Evolutionary conservation across 2,797 vertebrate species (phyloP).

Genomic region (Pachyuromys duprasi): DNA sequence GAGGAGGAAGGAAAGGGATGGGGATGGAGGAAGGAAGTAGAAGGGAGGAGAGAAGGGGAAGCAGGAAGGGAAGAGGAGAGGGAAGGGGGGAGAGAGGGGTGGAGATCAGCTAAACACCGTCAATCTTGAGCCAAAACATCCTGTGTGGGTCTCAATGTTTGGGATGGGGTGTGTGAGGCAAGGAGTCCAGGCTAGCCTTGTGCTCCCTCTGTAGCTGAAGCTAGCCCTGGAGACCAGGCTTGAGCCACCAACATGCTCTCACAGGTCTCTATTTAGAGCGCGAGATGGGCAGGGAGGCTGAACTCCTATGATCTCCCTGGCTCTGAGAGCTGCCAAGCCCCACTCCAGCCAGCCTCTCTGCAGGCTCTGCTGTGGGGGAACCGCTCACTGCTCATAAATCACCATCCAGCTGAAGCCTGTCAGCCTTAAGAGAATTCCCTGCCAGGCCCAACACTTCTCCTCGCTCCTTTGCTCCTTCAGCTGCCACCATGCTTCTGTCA

Average conservation of each 20-base stretch:
- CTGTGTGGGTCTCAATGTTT: not conserved
- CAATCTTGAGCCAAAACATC: not conserved
- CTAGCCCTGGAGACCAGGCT: not conserved
- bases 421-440: conserved; percentile 77
- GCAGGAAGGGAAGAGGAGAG: not conserved
- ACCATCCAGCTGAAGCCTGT: conserved; percentile 74
- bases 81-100: too few relatives aligned
- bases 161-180: not conserved
- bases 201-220: not conserved
- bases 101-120: too few relatives aligned
- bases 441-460: conserved; percentile 75
- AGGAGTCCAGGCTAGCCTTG: not conserved
- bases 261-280: not conserved
- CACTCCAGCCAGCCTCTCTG: not conserved
- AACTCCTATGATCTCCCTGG: not conserved
- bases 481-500: conserved; percentile 1
- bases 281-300: not conserved
- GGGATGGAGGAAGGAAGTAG: not conserved
- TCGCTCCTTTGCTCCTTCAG: conserved; percentile 60
- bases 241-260: not conserved
- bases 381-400: conserved; percentile 79
- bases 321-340: not conserved
- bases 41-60: not conserved
- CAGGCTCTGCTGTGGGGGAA: not conserved
- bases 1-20: not conserved